Base-by-base conservation (phyloP, 2,113 vertebrate species). In the Nothoprocta perdicaria region DNA sequence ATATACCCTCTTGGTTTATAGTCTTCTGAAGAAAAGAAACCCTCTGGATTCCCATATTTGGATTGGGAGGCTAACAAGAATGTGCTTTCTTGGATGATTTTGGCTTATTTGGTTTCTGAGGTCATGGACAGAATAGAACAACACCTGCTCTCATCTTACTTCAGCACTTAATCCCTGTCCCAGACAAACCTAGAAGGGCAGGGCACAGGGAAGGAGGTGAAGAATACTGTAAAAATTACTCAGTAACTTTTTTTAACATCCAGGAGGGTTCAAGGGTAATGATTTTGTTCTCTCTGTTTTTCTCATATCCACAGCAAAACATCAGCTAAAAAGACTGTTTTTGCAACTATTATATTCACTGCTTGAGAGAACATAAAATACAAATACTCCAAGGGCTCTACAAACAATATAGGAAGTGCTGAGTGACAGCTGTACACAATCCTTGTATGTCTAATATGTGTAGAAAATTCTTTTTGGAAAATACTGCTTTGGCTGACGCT, bases 111-210 rank as follows among this genome's bases (percentile, higher is more conserved):
- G 72, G 38, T 78, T 87, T 90, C 79, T 89, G 90, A 89, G 84
- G 68, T 95, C 89, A 92, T 53, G 60, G 63, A 40, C 43, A 40
- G 40, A 80, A 76, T 77, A 33, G 75, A 94, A 85, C 81, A 93
- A 93, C 87, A 95, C 94, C 89, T 96, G 91, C 68, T 93, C 68
- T 72, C 79, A 77, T 94, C 68, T 85, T 87, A 48, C 79, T 92
- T 89, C 73, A 78, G 61, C n/a, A 17, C 57, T 92, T 96, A 93
- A 94, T 94, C 86, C 61, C 57, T 91, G 79, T 89, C 46, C 65
- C 91, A 96, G 82, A 93, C 81, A 85, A 91, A 40, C 84, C 68
- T 87, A 80, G 52, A 91, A 94, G 84, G 81, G 68, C 72, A 87
- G 0, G 6, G 61, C 89, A 87, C 43, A 53, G 68, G n/a, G n/a